Evolutionary conservation across 2,113 vertebrate genomes (phyloP).

Genomic region (Cervus canadensis): DNA sequence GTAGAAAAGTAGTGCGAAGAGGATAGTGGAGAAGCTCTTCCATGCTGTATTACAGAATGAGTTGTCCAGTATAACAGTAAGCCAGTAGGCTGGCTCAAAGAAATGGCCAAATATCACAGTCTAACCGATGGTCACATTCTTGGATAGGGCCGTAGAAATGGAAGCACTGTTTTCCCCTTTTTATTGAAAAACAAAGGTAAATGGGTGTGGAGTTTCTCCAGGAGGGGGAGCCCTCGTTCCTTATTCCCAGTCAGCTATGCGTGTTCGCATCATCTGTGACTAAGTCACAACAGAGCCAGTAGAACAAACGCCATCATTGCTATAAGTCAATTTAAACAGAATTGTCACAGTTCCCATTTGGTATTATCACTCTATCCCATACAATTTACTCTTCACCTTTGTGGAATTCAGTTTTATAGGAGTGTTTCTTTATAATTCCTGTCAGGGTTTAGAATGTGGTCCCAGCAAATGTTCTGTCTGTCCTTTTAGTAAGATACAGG

Average conservation of each 20-base stretch:
- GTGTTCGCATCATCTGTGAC: neutral
- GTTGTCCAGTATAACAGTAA: neutral
- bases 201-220: neutral
- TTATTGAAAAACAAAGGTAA: neutral
- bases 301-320: neutral
- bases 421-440: constrained; percentile 4
- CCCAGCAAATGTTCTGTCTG: neutral
- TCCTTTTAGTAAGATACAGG: neutral
- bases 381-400: neutral
- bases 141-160: neutral
- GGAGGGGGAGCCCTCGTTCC: constrained; percentile 16
- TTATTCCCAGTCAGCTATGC: neutral
- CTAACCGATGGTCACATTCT: neutral
- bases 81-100: neutral
- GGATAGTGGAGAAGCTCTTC: neutral
- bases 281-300: neutral
- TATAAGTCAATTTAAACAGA: neutral
- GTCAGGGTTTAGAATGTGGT: neutral
- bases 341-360: neutral
- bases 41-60: neutral
- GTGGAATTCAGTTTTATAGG: neutral
- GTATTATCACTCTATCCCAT: neutral
- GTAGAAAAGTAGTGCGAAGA: neutral
- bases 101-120: neutral
- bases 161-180: neutral